Base-by-base conservation (phyloP, 2,888 invertebrate species). In the Drosophila multiciliata region DNA sequence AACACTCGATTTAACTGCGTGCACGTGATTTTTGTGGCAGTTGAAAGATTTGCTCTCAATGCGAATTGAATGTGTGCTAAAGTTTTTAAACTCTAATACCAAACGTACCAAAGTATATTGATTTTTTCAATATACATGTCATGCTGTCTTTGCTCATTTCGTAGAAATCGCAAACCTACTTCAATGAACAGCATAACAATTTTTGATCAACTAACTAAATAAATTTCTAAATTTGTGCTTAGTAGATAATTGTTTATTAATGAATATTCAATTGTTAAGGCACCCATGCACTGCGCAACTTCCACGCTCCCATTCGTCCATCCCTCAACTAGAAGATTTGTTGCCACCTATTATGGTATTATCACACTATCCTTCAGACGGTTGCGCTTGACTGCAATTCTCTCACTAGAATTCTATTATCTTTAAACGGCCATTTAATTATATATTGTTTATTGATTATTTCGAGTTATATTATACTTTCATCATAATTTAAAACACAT, bases 21-120 rank as follows among this genome's bases (percentile, higher is more conserved):
- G 80, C 61, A 82, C 85, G 85, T 86, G 85, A 82, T 82, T 76
- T 65, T 55, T 63, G 70, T 49, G 80, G 66, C 68, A 68, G 48
- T 66, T 64, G 45, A 58, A 65, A 70, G 84, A 82, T 85, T 85
- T 75, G 45, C 59, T 53, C 26, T 17, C 53, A 33, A 36, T 23
- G 26, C 26, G 54, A 38, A 38, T 55, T 38, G 38, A 55, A 55
- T 12, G 36, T 26, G 26, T 55, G 26, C 7, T n/a, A 12, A 35
- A 36, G 17, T n/a, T 38, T 55, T 38, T 55, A 38, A 6, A 29
- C 29, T 55, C 12, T 7, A 0, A 12, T 20, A 45, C 12, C 20
- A 20, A 45, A 12, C 1, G 15, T 45, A 8, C 20, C 20, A 12
- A 3, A 12, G 45, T 8, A 23, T 20, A 15, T 45, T 45, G 6